Base-by-base conservation (phyloP, 1,140 invertebrate species). In the Drosophila ambigua region DNA sequence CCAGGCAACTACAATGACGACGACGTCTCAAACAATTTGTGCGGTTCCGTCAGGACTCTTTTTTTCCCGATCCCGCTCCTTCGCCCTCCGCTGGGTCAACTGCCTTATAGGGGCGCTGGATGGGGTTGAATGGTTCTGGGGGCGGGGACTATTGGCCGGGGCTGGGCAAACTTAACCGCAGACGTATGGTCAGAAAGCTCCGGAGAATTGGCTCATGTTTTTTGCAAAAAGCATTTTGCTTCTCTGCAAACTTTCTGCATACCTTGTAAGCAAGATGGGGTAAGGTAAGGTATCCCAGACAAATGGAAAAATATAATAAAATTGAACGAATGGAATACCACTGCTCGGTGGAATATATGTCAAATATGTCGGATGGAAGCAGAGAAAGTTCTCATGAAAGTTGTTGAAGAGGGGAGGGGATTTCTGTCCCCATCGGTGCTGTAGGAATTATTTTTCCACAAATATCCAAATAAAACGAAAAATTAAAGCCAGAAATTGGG, bases 111-210 rank as follows among this genome's bases (percentile, higher is more conserved):
- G 31, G 58, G 13, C 8, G 4, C 31, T 20, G 35, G 35, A 7
- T 24, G 46, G 5, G n/a, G 26, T n/a, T 13, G 62, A 28, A 39
- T 51, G 26, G 48, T 20, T 43, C 26, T 7, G 26, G 5, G 41
- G 20, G 2, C 23, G 23, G 23, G 23, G 3, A 24, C 23, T 24
- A 24, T 65, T 71, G 54, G 46, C 59, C 45, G 49, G 66, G 65
- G 60, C 35, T 66, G 63, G 54, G 51, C 76, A 61, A 87, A 87
- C 82, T 78, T 85, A 85, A 85, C 82, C 82, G 66, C 82, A 85
- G 82, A 85, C 82, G 78, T 85, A 85, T 87, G 82, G 82, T 87
- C 78, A 76, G 65, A 87, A 87, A 62, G 65, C 82, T 75, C 82
- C n/a, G 28, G 82, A 85, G 82, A 79, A 85, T 85, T 78, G 71